Evolutionary conservation across 2,888 invertebrate genomes (phyloP).

Genomic region (Stictocephala bisonia): DNA sequence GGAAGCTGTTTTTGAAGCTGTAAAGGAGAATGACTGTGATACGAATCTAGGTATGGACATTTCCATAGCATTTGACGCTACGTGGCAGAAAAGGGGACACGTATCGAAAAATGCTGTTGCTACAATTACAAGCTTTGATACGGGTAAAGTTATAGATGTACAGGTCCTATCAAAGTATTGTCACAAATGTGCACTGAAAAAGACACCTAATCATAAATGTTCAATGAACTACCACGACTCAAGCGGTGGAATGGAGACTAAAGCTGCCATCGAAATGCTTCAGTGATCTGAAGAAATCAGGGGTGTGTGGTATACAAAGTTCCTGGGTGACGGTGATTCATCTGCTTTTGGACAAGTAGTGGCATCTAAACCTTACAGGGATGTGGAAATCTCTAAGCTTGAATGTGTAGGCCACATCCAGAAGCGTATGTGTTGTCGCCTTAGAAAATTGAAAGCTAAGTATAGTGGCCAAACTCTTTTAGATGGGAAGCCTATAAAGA

Average conservation of each 20-base stretch:
- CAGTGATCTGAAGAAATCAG: background rate
- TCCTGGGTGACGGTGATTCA: slow-evolving; percentile 35
- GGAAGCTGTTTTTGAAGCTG: slow-evolving; percentile 22
- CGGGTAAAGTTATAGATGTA: slow-evolving; percentile 31
- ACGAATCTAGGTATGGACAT: background rate
- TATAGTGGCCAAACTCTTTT: background rate
- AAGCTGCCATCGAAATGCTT: too few relatives aligned
- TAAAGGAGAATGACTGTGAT: slow-evolving; percentile 16
- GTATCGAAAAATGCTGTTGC: slow-evolving; percentile 1
- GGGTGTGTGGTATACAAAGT: slow-evolving; percentile 10
- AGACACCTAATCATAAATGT: too few relatives aligned
- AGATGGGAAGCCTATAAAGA: slow-evolving; percentile 49
- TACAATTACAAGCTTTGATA: slow-evolving; percentile 9
- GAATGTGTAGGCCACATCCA: slow-evolving; percentile 20
- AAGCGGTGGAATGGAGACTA: too few relatives aligned
- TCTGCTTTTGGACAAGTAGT: background rate
- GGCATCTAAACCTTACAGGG: slow-evolving; percentile 39
- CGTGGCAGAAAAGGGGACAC: slow-evolving; percentile 40
- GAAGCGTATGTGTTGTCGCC: slow-evolving; percentile 46
- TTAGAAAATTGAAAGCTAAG: slow-evolving; percentile 37
- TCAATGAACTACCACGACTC: too few relatives aligned
- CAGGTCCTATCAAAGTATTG: slow-evolving; percentile 29
- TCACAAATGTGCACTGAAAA: slow-evolving; percentile 12
- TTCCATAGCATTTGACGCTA: slow-evolving; percentile 37
- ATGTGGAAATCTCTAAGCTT: slow-evolving; percentile 20